These are phyloP conservation scores for Drosophila gunungcola DNA, from an alignment of 1,140 invertebrate genomes.

Conservation along the genomic window DNA sequence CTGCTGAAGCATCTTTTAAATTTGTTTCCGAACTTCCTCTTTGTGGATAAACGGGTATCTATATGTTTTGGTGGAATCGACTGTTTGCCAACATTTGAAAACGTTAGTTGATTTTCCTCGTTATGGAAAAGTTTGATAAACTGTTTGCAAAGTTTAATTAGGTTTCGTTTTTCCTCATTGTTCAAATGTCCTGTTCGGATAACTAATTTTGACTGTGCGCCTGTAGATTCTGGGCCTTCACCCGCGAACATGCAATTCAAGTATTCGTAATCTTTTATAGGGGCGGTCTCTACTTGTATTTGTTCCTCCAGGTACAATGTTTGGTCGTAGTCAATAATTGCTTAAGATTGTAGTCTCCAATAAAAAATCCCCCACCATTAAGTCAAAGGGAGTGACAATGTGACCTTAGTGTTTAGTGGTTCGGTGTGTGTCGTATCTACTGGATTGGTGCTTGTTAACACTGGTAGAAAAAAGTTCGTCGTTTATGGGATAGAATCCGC, in stretches of 20 bases:
- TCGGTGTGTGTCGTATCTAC: neutral
- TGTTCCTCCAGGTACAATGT: constrained; percentile 1
- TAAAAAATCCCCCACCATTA: constrained; percentile 7
- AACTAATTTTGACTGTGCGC: too few species aligned
- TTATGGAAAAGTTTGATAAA: too few species aligned
- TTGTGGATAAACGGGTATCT: too few species aligned
- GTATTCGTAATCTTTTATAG: constrained; percentile 1
- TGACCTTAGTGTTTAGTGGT: neutral
- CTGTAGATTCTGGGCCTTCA: too few species aligned
- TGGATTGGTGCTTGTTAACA: neutral
- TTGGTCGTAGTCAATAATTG: constrained; percentile 1
- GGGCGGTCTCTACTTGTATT: neutral
- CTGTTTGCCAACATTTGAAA: too few species aligned
- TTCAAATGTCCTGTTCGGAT: too few species aligned
- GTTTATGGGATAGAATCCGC: neutral
- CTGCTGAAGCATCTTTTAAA: too few species aligned
- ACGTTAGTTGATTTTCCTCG: too few species aligned
- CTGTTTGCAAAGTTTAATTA: neutral
- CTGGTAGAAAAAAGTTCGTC: neutral
- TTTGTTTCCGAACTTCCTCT: too few species aligned
- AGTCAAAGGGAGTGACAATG: neutral
- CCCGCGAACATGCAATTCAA: neutral
- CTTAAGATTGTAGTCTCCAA: constrained; percentile 2
- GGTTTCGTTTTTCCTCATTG: too few species aligned
- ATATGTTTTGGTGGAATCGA: too few species aligned